Conservation (phyloP, 2,113 vertebrate species). For the Dipodomys ordii region DNA sequence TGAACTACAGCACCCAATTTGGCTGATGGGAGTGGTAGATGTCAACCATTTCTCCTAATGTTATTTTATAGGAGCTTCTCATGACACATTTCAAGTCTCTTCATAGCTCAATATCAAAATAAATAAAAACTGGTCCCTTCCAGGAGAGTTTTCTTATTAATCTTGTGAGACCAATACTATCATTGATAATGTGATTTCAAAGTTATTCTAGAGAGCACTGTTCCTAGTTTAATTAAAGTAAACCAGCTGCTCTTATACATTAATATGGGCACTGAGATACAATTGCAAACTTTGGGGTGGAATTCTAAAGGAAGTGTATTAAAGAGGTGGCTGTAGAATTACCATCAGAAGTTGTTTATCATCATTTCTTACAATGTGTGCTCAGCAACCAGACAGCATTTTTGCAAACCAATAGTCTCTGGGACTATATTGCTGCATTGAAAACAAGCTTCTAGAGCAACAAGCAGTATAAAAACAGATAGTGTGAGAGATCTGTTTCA, state of each 20-base stretch:
- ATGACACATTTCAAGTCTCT: neutral
- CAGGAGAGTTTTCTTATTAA: neutral
- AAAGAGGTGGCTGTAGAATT: neutral
- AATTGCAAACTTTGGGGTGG: neutral
- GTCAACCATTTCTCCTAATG: neutral
- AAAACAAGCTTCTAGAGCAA: neutral
- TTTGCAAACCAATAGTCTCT: neutral
- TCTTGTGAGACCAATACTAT: neutral
- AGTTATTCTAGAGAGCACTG: neutral
- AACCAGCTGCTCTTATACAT: neutral
- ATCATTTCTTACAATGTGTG: neutral
- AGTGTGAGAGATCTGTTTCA: neutral
- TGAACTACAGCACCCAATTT: conserved; percentile 4
- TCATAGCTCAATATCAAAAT: neutral
- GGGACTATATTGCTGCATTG: neutral
- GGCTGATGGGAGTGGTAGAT: neutral
- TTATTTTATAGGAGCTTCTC: neutral
- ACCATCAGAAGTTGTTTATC: neutral
- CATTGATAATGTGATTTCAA: neutral
- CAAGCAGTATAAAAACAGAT: neutral
- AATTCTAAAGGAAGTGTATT: neutral
- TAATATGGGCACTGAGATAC: neutral
- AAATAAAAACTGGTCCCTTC: neutral
- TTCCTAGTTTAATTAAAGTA: neutral
- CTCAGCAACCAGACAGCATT: conserved; percentile 32